A percentile compares a stretch with the other conserved stretches of the same genome.
Evolutionary conservation across 1,140 invertebrate species (phyloP).

Genomic region (Achatina immaculata): DNA sequence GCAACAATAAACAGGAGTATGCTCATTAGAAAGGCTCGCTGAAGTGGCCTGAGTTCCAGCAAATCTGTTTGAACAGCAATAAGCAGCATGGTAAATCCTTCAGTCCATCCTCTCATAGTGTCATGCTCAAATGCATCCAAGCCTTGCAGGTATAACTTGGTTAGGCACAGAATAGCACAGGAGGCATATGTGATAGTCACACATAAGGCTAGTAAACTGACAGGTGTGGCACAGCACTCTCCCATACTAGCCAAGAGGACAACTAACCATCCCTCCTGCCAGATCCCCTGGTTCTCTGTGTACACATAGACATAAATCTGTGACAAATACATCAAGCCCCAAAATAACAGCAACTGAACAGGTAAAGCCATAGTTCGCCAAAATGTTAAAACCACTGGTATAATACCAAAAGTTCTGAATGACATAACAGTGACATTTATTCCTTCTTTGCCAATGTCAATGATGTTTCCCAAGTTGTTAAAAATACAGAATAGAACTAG

Average conservation of each 20-base stretch:
- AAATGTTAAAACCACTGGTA: conserved; percentile 66
- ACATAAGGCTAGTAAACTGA: conserved; percentile 74
- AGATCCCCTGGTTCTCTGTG: conserved; percentile 46
- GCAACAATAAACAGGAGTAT: conserved; percentile 74
- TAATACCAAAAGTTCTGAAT: conserved; percentile 67
- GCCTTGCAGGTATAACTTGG: conserved; percentile 72
- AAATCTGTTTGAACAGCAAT: conserved; percentile 75
- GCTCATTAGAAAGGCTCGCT: conserved; percentile 74
- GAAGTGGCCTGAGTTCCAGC: conserved; percentile 73
- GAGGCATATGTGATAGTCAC: conserved; percentile 74
- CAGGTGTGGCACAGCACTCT: conserved; percentile 73
- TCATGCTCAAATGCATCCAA: conserved; percentile 68
- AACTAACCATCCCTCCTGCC: conserved; percentile 69
- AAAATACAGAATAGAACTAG: conserved; percentile 72
- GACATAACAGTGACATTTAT: conserved; percentile 52
- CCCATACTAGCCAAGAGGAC: conserved; percentile 71
- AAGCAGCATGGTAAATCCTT: conserved; percentile 75
- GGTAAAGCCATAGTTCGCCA: conserved; percentile 72
- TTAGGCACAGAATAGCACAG: conserved; percentile 71
- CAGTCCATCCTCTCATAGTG: conserved; percentile 73
- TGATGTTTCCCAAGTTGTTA: conserved; percentile 71
- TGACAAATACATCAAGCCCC: conserved; percentile 69
- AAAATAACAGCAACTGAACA: conserved; percentile 73
- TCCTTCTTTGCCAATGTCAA: conserved; percentile 68
- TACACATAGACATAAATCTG: conserved; percentile 68